phyloP scores from a whole-genome alignment of 2,113 vertebrate species.

The Oreochromis aureus region DNA sequence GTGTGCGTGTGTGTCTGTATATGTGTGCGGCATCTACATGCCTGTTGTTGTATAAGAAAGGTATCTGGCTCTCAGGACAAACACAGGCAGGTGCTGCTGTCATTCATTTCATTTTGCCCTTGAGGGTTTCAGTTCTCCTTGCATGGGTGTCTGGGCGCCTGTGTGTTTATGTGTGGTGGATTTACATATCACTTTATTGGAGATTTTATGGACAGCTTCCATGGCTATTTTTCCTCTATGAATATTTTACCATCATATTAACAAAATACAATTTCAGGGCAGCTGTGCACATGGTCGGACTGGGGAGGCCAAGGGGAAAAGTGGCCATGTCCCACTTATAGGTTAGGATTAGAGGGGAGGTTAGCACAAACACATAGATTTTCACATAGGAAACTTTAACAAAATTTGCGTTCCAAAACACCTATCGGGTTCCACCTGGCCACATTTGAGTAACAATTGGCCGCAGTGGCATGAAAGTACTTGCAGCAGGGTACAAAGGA shows the following conservation, averaged over 20 bases:
- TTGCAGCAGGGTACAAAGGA: constrained; percentile 4
- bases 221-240: constrained; percentile 43
- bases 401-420: not conserved
- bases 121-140: constrained; percentile 35
- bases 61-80: constrained; percentile 25
- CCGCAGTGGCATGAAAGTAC: not conserved
- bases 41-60: constrained; percentile 10
- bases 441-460: not conserved
- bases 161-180: constrained; percentile 23
- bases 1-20: not conserved
- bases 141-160: not conserved
- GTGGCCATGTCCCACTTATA: constrained; percentile 1
- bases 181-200: constrained; percentile 56
- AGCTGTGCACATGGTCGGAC: constrained; percentile 8
- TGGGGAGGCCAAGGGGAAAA: not conserved
- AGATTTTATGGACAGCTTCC: constrained; percentile 56
- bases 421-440: constrained; percentile 7
- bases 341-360: not conserved
- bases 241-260: constrained; percentile 60
- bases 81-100: constrained; percentile 26
- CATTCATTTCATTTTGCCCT: constrained; percentile 49
- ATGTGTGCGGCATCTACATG: not conserved
- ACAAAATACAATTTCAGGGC: constrained; percentile 41
- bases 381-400: not conserved
- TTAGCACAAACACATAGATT: not conserved